Evolutionary conservation across 1,140 invertebrate genomes (phyloP), one percentile per base, ranked within the genome.

Genomic region (Drosophila biarmipes): DNA sequence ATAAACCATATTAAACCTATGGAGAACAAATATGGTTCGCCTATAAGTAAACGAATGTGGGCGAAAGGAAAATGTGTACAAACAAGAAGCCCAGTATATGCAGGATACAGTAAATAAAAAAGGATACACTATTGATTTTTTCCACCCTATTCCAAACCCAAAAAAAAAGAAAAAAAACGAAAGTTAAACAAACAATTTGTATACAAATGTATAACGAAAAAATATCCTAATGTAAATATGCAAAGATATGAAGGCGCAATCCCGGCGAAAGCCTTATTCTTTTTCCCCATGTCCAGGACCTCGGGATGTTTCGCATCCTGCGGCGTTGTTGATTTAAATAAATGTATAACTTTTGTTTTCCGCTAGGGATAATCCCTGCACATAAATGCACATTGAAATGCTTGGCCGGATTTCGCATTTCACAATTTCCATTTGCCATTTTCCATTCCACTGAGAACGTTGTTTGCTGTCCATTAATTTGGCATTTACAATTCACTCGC

Each of bases 1-100:
- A 87, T 85, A 86, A 86, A 87, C 71, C 63, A 68, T 61, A 76
- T 61, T 69, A 77, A 77, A 59, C 55, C 55, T 43, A 77, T 77
- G 55, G 73, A 69, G 40, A 77, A 34, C 42, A 68, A 76, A 59
- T 76, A 69, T 58, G 40, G 31, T 43, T 66, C 45, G 59, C 69
- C 69, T 27, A 64, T 19, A 42, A 62, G 61, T 63, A 66, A 48
- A 27, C 62, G 42, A 63, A 40, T 51, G 31, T 24, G 35, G 27
- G 12, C 19, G 51, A 43, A 35, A 35, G 21, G 42, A 27, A 49
- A 35, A 35, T 19, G 52, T 51, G 48, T 51, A 34, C 63, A 67
- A 67, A 52, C 37, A 57, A 38, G 52, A 49, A 19, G 3, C 52
- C 46, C 59, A 24, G 31, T 71, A 74, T 75, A 64, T 74, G 51